phyloP scores from a whole-genome alignment of 2,888 invertebrate genomes.

The Hemistola chrysoprasaria region DNA sequence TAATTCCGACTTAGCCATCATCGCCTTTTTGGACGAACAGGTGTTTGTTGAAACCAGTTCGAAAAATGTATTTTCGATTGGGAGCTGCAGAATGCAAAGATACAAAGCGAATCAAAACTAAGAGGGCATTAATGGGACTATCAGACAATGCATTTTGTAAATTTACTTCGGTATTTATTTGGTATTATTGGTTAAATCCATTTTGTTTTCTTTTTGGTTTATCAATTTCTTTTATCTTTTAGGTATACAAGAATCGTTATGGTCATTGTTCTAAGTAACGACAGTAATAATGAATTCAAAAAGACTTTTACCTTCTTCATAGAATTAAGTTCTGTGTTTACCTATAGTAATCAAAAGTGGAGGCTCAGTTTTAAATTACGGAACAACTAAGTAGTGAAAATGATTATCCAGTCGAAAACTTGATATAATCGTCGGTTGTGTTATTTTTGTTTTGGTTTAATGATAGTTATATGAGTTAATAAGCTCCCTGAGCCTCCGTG shows the following conservation, averaged over 20 bases:
- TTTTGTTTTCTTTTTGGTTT: too few species aligned
- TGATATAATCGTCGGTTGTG: slow-evolving; percentile 59
- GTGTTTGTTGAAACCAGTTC: slow-evolving; percentile 31
- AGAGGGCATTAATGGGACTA: background rate
- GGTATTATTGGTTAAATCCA: too few species aligned
- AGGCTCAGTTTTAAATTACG: slow-evolving; percentile 8
- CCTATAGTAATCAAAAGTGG: too few species aligned
- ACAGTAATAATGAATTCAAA: too few species aligned
- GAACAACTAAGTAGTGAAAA: slow-evolving; percentile 55
- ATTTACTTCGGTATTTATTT: too few species aligned
- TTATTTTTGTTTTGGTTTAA: slow-evolving; percentile 69
- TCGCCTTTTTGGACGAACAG: slow-evolving; percentile 25
- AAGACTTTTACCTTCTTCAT: too few species aligned
- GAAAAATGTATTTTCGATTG: slow-evolving; percentile 24
- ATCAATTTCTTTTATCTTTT: too few species aligned
- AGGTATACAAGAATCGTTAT: too few species aligned
- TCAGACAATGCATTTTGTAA: too few species aligned
- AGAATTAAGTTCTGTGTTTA: background rate
- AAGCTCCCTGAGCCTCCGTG: slow-evolving; percentile 59
- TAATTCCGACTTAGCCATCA: slow-evolving; percentile 23
- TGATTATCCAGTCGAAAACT: slow-evolving; percentile 62
- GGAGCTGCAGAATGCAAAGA: slow-evolving; percentile 24
- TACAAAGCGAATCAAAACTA: slow-evolving; percentile 20
- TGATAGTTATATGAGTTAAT: slow-evolving; percentile 70
- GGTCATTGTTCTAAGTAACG: too few species aligned